A percentile compares a stretch with the other conserved stretches of the same genome.
Evolutionary conservation across 2,797 vertebrate species (phyloP).

Genomic region (Ptychadena robeensis): DNA sequence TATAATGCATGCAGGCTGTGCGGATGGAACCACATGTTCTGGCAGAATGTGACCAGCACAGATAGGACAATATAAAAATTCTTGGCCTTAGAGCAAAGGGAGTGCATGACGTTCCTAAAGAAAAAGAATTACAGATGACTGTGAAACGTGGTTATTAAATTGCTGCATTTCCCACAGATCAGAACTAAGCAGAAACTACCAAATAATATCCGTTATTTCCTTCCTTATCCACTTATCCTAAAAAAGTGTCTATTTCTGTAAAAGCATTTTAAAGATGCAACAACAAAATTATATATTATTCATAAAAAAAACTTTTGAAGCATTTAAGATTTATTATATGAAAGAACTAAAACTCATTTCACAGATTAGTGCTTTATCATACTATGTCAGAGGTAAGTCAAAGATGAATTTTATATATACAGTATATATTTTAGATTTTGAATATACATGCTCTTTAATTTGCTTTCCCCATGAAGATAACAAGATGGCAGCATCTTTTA

Average conservation of each 20-base stretch:
- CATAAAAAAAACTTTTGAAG: too few relatives aligned
- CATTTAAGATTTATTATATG: too few relatives aligned
- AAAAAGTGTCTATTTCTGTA: not conserved
- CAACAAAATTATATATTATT: too few relatives aligned
- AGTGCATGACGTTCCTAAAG: not conserved
- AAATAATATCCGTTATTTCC: not conserved
- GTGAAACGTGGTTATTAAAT: not conserved
- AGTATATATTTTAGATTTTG: too few relatives aligned
- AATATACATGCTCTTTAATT: too few relatives aligned
- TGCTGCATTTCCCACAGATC: not conserved
- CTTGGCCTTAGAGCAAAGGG: conserved; percentile 19
- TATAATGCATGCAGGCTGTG: conserved; percentile 1
- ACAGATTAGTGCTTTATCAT: too few relatives aligned
- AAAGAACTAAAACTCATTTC: too few relatives aligned
- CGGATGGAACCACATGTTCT: conserved; percentile 29
- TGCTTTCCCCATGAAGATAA: too few relatives aligned
- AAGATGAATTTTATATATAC: too few relatives aligned
- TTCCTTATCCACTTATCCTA: not conserved
- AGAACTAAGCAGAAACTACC: not conserved
- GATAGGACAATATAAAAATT: conserved; percentile 39
- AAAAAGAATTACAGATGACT: conserved; percentile 25
- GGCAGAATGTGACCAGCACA: conserved; percentile 26
- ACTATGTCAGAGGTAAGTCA: too few relatives aligned
- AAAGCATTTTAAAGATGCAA: not conserved
- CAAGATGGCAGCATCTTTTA: too few relatives aligned